These are phyloP conservation scores for Apodemus sylvaticus DNA, from an alignment of 2,113 vertebrate species.

Conservation along the genomic window DNA sequence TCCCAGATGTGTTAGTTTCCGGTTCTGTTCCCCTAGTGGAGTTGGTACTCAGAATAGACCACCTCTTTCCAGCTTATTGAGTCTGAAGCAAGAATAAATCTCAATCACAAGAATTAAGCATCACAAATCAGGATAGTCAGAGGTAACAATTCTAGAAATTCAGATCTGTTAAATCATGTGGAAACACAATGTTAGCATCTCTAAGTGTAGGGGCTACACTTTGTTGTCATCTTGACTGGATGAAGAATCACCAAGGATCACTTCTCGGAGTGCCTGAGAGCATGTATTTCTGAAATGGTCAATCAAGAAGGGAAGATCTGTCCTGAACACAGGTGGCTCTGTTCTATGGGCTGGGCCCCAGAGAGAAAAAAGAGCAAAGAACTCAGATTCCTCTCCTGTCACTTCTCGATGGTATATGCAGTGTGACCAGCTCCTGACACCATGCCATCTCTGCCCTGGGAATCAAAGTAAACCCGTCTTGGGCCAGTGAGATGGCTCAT, in stretches of 20 bases:
- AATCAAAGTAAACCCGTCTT: not conserved
- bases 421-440: not conserved
- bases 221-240: not conserved
- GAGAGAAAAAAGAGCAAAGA: not conserved
- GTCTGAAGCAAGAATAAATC: not conserved
- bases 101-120: not conserved
- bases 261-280: not conserved
- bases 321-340: no score
- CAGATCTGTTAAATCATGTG: not conserved
- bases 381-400: not conserved
- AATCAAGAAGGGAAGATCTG: not conserved
- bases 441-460: not conserved
- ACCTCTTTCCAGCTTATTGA: not conserved
- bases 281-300: not conserved
- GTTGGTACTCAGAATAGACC: not conserved
- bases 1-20: not conserved
- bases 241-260: not conserved
- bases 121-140: no score
- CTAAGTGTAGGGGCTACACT: not conserved
- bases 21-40: no score
- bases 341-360: not conserved
- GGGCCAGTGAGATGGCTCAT: not conserved
- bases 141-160: constrained; percentile 43
- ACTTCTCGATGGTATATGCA: not conserved
- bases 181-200: not conserved